Percentiles rank a stretch among this genome's conserved stretches.
Conservation (phyloP, 1,140 invertebrate species). For the Bombus soroeensis region DNA sequence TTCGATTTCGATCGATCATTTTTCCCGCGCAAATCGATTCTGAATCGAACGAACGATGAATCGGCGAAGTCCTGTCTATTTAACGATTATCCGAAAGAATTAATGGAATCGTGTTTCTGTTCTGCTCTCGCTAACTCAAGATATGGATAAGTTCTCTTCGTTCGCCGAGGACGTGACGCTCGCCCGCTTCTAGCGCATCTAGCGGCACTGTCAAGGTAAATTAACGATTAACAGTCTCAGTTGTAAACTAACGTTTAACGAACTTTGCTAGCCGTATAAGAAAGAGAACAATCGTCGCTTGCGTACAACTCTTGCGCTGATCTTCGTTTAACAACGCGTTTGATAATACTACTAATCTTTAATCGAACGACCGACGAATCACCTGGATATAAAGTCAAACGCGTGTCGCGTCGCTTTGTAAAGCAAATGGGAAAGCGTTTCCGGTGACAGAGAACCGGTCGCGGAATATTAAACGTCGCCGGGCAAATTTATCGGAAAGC, state of each 20-base stretch:
- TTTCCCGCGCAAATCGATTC: not conserved
- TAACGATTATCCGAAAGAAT: not conserved
- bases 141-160: slow-evolving; percentile 82
- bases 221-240: slow-evolving; percentile 44
- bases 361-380: not conserved
- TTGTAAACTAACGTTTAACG: not conserved
- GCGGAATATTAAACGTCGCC: slow-evolving; percentile 28
- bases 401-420: not conserved
- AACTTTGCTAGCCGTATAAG: not conserved
- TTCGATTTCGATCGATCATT: not conserved
- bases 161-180: slow-evolving; percentile 82
- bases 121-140: slow-evolving; percentile 67
- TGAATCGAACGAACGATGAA: slow-evolving; percentile 27
- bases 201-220: slow-evolving; percentile 83
- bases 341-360: slow-evolving; percentile 1
- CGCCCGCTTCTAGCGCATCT: slow-evolving; percentile 83
- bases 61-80: not conserved
- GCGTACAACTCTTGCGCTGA: not conserved
- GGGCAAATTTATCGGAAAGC: slow-evolving; percentile 11
- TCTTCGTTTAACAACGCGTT: not conserved
- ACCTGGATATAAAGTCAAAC: not conserved
- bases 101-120: slow-evolving; percentile 57
- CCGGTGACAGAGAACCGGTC: not conserved
- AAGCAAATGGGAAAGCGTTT: too few species aligned
- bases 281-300: not conserved